These are phyloP conservation scores for Cathartes aura DNA, from an alignment of 2,113 vertebrate species.

Conservation along the genomic window DNA sequence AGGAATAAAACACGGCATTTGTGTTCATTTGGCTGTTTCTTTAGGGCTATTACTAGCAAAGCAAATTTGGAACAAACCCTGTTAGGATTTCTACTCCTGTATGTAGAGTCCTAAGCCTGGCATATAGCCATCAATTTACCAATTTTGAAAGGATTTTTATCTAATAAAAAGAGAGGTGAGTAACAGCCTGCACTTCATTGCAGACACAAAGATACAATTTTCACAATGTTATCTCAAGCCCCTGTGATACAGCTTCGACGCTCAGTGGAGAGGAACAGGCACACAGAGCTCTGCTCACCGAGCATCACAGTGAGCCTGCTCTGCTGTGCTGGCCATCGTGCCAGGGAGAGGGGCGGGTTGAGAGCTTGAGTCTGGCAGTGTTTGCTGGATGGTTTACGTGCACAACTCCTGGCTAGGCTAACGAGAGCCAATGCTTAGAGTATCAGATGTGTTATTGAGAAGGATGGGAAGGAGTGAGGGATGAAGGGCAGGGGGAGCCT, in stretches of 20 bases:
- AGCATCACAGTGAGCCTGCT: fast-evolving
- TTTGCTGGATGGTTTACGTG: background rate
- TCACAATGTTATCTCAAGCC: background rate
- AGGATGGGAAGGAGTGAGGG: background rate
- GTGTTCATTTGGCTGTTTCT: background rate
- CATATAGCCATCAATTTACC: slow-evolving; percentile 36
- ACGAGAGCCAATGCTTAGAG: fast-evolving
- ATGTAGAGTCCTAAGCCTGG: background rate
- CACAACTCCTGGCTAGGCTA: background rate
- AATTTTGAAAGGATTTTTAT: slow-evolving; percentile 65
- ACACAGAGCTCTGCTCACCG: background rate
- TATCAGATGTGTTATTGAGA: background rate
- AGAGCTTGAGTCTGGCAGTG: background rate
- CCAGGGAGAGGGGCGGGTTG: fast-evolving
- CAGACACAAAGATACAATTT: background rate
- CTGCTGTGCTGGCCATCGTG: fast-evolving
- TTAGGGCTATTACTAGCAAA: slow-evolving; percentile 15
- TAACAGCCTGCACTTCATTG: slow-evolving; percentile 9
- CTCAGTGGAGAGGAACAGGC: background rate
- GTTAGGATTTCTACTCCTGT: background rate
- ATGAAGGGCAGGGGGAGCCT: background rate
- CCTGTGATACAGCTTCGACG: background rate
- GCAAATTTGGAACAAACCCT: slow-evolving; percentile 1
- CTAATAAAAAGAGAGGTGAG: slow-evolving; percentile 49
- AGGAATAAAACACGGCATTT: background rate